These are phyloP conservation scores for Sebastes vulpes DNA, from an alignment of 2,797 vertebrate species.

Conservation along the genomic window DNA sequence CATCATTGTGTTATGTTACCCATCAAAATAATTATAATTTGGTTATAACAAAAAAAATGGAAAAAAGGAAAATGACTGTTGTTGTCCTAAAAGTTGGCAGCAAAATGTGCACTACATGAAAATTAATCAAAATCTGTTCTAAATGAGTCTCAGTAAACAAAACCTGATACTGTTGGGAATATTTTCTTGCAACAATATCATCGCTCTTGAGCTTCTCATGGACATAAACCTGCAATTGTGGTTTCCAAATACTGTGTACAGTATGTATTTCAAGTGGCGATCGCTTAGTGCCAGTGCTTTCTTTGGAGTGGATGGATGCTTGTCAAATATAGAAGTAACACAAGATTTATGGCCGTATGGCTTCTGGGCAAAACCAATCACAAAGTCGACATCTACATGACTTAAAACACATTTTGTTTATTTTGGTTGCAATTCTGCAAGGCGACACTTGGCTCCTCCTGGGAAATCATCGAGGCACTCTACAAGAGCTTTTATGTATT, in stretches of 20 bases:
- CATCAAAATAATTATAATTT: neutral
- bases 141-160: slow-evolving; percentile 77
- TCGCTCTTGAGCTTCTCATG: slow-evolving; percentile 60
- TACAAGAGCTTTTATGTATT: slow-evolving; percentile 58
- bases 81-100: neutral
- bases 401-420: slow-evolving; percentile 65
- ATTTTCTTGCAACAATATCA: slow-evolving; percentile 80
- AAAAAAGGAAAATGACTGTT: neutral
- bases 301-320: slow-evolving; percentile 78
- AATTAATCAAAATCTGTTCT: slow-evolving; percentile 66
- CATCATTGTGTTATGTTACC: slow-evolving; percentile 13
- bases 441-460: slow-evolving; percentile 33
- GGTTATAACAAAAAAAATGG: neutral
- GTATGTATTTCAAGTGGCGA: slow-evolving; percentile 79
- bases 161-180: slow-evolving; percentile 81
- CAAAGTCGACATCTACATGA: slow-evolving; percentile 53
- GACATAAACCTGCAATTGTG: slow-evolving; percentile 86
- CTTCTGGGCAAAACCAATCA: slow-evolving; percentile 71
- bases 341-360: slow-evolving; percentile 77
- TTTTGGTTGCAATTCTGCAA: slow-evolving; percentile 69
- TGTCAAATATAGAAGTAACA: slow-evolving; percentile 83
- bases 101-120: slow-evolving; percentile 18
- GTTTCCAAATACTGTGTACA: slow-evolving; percentile 76
- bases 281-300: slow-evolving; percentile 80
- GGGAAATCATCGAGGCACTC: slow-evolving; percentile 49